Evolutionary conservation across 2,888 invertebrate species (phyloP).

Genomic region (Limnephilus lunatus): DNA sequence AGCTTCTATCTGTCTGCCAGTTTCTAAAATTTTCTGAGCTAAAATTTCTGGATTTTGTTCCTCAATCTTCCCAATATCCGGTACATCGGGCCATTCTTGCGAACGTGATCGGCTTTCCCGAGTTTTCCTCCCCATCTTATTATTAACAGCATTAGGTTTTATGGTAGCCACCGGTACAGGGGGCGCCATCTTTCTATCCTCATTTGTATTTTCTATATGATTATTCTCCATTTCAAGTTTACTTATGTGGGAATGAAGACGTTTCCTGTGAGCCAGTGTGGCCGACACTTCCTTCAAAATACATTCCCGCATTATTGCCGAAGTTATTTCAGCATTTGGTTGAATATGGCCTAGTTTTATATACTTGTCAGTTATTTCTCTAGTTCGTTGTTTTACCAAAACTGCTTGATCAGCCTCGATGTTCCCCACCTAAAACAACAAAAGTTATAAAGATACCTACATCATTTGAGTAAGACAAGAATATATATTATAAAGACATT

Average conservation of each 20-base stretch:
- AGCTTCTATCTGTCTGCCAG: conserved; percentile 92
- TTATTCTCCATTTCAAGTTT: conserved; percentile 88
- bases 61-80: conserved; percentile 92
- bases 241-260: conserved; percentile 88
- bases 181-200: conserved; percentile 78
- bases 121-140: conserved; percentile 78
- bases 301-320: conserved; percentile 86
- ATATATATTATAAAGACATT: neutral
- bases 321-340: conserved; percentile 79
- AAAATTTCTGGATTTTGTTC: conserved; percentile 94
- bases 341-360: conserved; percentile 77
- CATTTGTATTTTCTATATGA: conserved; percentile 84
- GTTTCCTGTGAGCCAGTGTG: conserved; percentile 89
- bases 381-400: conserved; percentile 84
- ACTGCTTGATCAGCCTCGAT: conserved; percentile 88
- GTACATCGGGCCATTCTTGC: conserved; percentile 94
- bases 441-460: conserved; percentile 26
- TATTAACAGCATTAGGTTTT: conserved; percentile 74
- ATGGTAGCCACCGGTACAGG: conserved; percentile 74
- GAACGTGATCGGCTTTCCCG: conserved; percentile 88
- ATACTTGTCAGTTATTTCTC: conserved; percentile 86
- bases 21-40: conserved; percentile 93
- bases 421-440: conserved; percentile 75
- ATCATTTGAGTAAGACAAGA: neutral
- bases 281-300: conserved; percentile 92